Percentiles rank a stretch among this genome's conserved stretches.
phyloP scores from a whole-genome alignment of 2,113 vertebrate genomes.

The Campylomormyrus tamandua region DNA sequence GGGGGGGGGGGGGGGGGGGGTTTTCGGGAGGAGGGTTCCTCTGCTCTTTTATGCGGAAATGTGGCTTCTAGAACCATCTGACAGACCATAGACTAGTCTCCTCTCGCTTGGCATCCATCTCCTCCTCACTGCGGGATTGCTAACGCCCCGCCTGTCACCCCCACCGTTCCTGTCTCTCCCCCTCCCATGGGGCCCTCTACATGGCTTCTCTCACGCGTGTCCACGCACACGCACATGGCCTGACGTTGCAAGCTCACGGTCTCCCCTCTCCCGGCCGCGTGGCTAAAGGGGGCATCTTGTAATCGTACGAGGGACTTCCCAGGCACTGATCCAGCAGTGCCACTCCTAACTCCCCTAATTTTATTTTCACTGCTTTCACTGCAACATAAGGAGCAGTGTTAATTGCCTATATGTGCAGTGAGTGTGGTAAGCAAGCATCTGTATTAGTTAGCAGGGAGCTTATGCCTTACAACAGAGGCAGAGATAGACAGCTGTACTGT shows the following conservation, averaged over 20 bases:
- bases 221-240: background rate
- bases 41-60: background rate
- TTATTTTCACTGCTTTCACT: background rate
- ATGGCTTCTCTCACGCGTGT: background rate
- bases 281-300: background rate
- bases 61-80: background rate
- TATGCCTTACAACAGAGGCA: background rate
- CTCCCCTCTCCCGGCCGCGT: no score
- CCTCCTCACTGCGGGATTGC: background rate
- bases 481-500: background rate
- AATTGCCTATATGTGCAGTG: background rate
- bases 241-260: background rate
- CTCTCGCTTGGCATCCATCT: background rate
- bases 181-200: background rate
- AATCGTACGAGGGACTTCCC: background rate
- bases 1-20: background rate
- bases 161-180: background rate
- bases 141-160: background rate
- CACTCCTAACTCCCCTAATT: background rate
- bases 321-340: background rate
- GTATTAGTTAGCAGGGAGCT: background rate
- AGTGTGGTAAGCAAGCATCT: background rate
- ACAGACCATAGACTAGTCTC: background rate
- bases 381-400: background rate
- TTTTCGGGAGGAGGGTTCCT: background rate